phyloP scores from a whole-genome alignment of 2,113 vertebrate genomes.

The Leiothrix lutea region DNA sequence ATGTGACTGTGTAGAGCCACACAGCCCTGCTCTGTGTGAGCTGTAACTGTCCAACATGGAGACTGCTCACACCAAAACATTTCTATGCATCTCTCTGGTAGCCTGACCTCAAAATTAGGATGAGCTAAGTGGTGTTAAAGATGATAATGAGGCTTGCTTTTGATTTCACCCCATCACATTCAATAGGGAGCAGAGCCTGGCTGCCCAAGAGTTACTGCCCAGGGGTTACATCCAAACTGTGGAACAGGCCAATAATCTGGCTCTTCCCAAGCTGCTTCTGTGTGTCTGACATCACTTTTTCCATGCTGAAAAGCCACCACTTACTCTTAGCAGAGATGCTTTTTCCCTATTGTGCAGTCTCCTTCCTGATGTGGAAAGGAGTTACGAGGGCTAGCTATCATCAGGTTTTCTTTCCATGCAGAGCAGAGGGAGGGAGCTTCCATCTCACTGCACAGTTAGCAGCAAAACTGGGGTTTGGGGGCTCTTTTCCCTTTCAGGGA shows the following conservation, averaged over 20 bases:
- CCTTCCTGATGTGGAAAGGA: not conserved
- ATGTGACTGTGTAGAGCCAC: fast-evolving
- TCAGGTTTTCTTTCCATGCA: not conserved
- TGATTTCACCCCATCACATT: not conserved
- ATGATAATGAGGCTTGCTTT: not conserved
- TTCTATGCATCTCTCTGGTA: not conserved
- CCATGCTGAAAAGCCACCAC: not conserved
- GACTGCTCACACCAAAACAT: not conserved
- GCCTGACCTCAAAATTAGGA: not conserved
- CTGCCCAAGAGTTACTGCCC: not conserved
- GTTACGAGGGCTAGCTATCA: not conserved
- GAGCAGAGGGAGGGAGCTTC: not conserved
- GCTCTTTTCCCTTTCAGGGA: not conserved
- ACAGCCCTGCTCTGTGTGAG: not conserved
- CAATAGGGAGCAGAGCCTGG: not conserved
- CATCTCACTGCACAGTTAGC: not conserved
- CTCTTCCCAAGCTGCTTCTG: not conserved
- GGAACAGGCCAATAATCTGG: not conserved
- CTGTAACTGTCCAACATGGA: not conserved
- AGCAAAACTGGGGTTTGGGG: not conserved
- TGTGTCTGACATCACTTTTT: not conserved
- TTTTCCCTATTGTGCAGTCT: not conserved
- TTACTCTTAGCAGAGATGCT: not conserved
- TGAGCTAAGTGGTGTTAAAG: not conserved
- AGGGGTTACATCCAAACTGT: not conserved